Conservation (phyloP, 2,888 invertebrate species). For the Formica aserva region DNA sequence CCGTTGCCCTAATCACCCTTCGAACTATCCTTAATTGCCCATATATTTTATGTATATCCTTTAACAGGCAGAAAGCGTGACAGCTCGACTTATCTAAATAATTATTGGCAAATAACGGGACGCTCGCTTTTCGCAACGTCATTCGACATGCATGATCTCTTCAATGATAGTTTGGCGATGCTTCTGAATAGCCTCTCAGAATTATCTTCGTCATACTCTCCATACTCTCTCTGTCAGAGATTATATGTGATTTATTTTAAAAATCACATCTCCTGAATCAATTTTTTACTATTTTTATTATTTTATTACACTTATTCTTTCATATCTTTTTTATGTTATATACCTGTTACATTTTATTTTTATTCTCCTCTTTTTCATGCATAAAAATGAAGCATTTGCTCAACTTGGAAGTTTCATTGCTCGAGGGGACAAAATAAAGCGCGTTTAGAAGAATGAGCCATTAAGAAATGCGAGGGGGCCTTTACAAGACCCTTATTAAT, state of each 20-base stretch:
- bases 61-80: conserved; percentile 37
- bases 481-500: conserved; percentile 56
- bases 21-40: conserved; percentile 49
- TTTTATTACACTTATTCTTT: not conserved
- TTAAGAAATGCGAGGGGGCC: conserved; percentile 56
- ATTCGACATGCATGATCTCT: conserved; percentile 26
- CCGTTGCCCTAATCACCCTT: conserved; percentile 43
- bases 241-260: conserved; percentile 18
- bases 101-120: conserved; percentile 51
- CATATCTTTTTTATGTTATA: not conserved
- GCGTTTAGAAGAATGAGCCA: conserved; percentile 34
- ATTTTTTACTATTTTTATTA: not conserved
- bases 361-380: not conserved
- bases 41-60: conserved; percentile 17
- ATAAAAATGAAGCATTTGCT: conserved; percentile 25
- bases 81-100: conserved; percentile 53
- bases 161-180: conserved; percentile 26
- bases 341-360: not conserved
- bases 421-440: conserved; percentile 23
- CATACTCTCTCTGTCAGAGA: not conserved
- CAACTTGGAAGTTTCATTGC: conserved; percentile 4
- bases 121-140: conserved; percentile 36
- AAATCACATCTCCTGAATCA: not conserved
- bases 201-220: not conserved
- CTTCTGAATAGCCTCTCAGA: conserved; percentile 36